phyloP scores from a whole-genome alignment of 2,888 invertebrate species.

The Melangyna quadrimaculata region DNA sequence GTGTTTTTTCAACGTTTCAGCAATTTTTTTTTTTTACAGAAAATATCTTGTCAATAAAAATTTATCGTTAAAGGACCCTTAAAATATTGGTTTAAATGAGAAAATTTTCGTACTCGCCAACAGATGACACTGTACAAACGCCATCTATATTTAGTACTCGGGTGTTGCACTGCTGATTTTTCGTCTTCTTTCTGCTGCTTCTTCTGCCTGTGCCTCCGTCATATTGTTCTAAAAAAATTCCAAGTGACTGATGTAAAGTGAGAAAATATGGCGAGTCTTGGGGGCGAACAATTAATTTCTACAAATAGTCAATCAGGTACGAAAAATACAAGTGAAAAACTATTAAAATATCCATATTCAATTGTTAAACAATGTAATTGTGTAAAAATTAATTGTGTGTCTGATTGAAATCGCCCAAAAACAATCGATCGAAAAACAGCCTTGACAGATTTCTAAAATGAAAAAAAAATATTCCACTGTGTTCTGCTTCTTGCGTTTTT shows the following conservation, averaged over 20 bases:
- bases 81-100: conserved; percentile 17
- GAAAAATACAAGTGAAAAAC: conserved; percentile 74
- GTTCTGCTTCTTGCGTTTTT: conserved; percentile 52
- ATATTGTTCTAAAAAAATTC: conserved; percentile 78
- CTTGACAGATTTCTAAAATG: conserved; percentile 73
- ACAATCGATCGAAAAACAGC: conserved; percentile 76
- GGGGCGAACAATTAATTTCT: conserved; percentile 81
- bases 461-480: conserved; percentile 50
- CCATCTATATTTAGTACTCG: conserved; percentile 68
- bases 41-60: no score
- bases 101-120: not conserved
- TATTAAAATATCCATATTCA: conserved; percentile 73
- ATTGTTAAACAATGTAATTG: conserved; percentile 14
- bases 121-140: conserved; percentile 32
- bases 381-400: conserved; percentile 20
- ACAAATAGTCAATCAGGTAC: conserved; percentile 80
- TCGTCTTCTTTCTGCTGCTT: conserved; percentile 9
- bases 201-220: conserved; percentile 70
- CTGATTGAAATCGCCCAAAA: conserved; percentile 60
- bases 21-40: no score
- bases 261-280: conserved; percentile 82
- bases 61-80: no score
- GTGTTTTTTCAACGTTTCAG: no score
- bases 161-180: conserved; percentile 74
- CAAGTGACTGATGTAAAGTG: conserved; percentile 78